Evolutionary conservation across 2,113 vertebrate genomes (phyloP).

Genomic region (Lipotes vexillifer): DNA sequence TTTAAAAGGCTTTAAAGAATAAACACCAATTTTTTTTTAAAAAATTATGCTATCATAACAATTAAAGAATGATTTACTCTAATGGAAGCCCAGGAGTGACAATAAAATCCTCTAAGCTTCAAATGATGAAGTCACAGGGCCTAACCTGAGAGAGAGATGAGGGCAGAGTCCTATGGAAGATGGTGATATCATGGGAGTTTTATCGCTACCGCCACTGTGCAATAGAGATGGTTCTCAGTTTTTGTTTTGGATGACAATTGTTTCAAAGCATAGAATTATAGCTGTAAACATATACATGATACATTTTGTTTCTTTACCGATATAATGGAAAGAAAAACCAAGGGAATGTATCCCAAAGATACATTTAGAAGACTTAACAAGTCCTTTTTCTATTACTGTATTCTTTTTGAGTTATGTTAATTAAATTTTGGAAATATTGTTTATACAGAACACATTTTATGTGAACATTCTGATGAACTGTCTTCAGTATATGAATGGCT

Average conservation of each 20-base stretch:
- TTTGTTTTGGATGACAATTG: not conserved
- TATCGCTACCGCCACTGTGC: not conserved
- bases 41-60: not conserved
- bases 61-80: not conserved
- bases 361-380: not conserved
- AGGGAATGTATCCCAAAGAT: not conserved
- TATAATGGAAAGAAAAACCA: not conserved
- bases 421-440: not conserved
- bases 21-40: not conserved
- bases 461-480: not conserved
- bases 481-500: not conserved
- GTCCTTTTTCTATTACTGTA: not conserved
- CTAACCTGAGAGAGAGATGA: not conserved
- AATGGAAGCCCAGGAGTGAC: not conserved
- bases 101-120: not conserved
- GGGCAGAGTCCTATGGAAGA: not conserved
- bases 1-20: not conserved
- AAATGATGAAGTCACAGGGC: not conserved
- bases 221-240: not conserved
- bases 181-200: not conserved
- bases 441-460: constrained; percentile 28
- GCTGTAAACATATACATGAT: not conserved
- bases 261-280: not conserved
- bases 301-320: not conserved
- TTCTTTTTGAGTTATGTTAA: constrained; percentile 3